phyloP scores from a whole-genome alignment of 2,888 invertebrate species.

The Mesoligia furuncula region DNA sequence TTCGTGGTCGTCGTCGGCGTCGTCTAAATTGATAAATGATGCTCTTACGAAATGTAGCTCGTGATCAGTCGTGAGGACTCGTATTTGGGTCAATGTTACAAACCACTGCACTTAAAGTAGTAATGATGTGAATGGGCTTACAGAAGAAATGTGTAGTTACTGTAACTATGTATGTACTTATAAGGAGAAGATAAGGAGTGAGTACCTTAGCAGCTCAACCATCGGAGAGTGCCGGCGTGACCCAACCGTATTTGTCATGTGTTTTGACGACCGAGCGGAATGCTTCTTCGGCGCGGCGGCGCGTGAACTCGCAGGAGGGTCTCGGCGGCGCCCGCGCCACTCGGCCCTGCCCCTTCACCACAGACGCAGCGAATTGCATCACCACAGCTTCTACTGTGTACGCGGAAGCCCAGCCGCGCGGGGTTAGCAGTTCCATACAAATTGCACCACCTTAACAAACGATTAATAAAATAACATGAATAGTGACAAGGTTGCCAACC shows the following conservation, averaged over 20 bases:
- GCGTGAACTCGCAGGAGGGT: conserved; percentile 94
- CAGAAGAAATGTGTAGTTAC: not conserved
- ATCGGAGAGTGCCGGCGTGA: conserved; percentile 96
- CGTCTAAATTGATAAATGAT: conserved; percentile 78
- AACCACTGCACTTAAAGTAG: conserved; percentile 32
- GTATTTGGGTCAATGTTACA: conserved; percentile 77
- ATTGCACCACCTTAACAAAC: conserved; percentile 93
- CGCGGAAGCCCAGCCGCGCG: conserved; percentile 96
- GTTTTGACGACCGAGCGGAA: conserved; percentile 96
- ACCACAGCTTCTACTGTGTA: conserved; percentile 96
- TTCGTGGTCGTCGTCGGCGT: conserved; percentile 64
- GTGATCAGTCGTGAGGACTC: conserved; percentile 46
- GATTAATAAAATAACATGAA: conserved; percentile 5
- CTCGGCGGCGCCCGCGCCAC: conserved; percentile 95
- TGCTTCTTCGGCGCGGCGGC: conserved; percentile 95
- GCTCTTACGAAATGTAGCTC: conserved; percentile 69
- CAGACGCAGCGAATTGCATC: conserved; percentile 97
- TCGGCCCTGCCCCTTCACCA: conserved; percentile 96
- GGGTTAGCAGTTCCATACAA: conserved; percentile 96
- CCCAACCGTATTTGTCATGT: conserved; percentile 98
- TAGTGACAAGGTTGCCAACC: not conserved
- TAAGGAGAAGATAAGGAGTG: not conserved
- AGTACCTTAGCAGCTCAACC: conserved; percentile 90
- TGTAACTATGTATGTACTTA: not conserved
- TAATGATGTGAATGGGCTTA: conserved; percentile 5